Percentiles rank a stretch among this genome's conserved stretches.
phyloP scores from a whole-genome alignment of 2,797 vertebrate genomes.

The Enteromius thamalakanensis region DNA sequence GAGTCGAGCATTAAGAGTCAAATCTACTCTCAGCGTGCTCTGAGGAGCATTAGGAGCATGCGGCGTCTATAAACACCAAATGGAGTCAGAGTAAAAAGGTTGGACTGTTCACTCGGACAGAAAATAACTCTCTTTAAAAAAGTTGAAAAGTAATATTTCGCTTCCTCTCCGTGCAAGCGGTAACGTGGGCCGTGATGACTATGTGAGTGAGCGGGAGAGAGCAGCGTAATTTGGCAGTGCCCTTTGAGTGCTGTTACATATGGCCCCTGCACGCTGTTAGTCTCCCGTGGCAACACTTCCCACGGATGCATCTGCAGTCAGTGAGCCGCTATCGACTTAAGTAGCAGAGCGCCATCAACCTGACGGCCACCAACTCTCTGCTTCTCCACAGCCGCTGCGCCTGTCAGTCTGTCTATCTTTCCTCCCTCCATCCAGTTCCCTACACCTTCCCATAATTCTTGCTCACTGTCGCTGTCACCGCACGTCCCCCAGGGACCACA shows the following conservation, averaged over 20 bases:
- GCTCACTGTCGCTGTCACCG: conserved; percentile 33
- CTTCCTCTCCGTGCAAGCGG: conserved; percentile 37
- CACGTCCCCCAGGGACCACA: conserved; percentile 24
- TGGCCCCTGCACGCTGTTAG: conserved; percentile 81
- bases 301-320: conserved; percentile 77
- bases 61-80: conserved; percentile 11
- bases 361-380: conserved; percentile 46
- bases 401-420: conserved; percentile 33
- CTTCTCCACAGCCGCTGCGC: conserved; percentile 6
- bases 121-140: conserved; percentile 45
- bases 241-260: conserved; percentile 70
- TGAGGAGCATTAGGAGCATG: conserved; percentile 1
- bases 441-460: conserved; percentile 44
- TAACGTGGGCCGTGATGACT: conserved; percentile 43
- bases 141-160: conserved; percentile 35
- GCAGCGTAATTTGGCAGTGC: conserved; percentile 46
- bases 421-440: conserved; percentile 51
- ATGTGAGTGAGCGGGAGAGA: conserved; percentile 40
- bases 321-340: conserved; percentile 44
- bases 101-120: conserved; percentile 20
- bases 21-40: neutral
- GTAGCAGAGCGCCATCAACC: conserved; percentile 51
- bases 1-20: neutral
- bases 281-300: conserved; percentile 83
- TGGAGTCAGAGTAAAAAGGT: conserved; percentile 1